A percentile compares a stretch with the other conserved stretches of the same genome.
Conservation (phyloP, 2,797 vertebrate genomes). For the Perodicticus potto region DNA sequence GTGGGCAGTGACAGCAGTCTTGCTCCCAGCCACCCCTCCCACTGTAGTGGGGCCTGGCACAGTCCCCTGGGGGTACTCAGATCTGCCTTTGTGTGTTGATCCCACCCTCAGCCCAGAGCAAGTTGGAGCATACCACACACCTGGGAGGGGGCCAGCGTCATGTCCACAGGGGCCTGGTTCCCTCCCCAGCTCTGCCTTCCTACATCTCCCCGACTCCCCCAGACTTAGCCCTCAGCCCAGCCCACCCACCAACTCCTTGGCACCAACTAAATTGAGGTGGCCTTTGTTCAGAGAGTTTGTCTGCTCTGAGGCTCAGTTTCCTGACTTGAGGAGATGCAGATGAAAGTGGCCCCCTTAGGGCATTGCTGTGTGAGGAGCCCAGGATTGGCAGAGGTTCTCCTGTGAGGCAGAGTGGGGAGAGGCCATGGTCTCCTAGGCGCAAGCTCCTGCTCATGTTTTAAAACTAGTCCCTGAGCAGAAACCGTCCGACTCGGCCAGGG, state of each 20-base stretch:
- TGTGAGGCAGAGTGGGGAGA: background rate
- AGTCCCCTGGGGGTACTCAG: background rate
- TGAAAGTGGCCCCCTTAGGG: background rate
- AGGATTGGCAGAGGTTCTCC: too few relatives aligned
- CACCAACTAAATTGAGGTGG: background rate
- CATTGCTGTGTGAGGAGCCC: background rate
- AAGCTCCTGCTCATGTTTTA: fast-evolving
- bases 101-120: background rate
- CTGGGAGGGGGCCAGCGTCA: background rate
- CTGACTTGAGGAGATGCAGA: fast-evolving
- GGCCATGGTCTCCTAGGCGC: background rate
- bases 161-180: background rate
- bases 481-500: fast-evolving
- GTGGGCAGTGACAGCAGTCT: background rate
- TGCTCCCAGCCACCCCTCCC: fast-evolving
- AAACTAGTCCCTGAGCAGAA: background rate
- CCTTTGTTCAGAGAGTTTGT: background rate
- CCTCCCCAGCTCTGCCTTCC: background rate
- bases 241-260: background rate
- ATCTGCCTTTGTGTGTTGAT: background rate
- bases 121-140: background rate
- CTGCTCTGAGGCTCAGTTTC: background rate
- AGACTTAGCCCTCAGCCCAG: background rate
- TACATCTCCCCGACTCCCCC: background rate
- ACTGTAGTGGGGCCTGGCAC: background rate